Conservation (phyloP, 2,797 vertebrate species). For the Lophius americanus region DNA sequence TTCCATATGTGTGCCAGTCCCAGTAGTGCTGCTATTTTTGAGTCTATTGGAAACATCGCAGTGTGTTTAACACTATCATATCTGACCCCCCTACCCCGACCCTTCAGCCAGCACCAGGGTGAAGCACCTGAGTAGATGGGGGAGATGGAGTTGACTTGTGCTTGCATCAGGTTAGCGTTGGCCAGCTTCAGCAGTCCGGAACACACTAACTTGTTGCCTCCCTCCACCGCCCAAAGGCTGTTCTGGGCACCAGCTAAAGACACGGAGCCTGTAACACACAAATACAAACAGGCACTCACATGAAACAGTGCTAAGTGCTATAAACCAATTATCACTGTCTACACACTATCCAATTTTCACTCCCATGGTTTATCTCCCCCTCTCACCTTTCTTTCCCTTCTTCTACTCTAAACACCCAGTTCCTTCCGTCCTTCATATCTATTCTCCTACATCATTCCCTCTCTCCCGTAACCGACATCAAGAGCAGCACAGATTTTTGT, state of each 20-base stretch:
- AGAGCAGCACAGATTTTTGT: neutral
- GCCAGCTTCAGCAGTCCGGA: conserved; percentile 91
- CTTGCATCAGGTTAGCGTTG: conserved; percentile 89
- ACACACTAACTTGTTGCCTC: conserved; percentile 96
- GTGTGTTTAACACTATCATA: neutral
- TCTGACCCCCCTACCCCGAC: neutral
- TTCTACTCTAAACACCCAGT: conserved; percentile 31
- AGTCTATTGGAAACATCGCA: neutral
- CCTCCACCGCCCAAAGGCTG: conserved; percentile 96
- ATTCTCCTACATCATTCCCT: too few relatives aligned
- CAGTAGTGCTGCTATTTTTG: neutral
- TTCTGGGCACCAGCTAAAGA: conserved; percentile 92
- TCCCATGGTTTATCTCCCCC: conserved; percentile 42
- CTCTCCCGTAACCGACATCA: too few relatives aligned
- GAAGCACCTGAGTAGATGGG: conserved; percentile 84
- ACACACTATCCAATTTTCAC: conserved; percentile 55
- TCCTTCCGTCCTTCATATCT: conserved; percentile 23
- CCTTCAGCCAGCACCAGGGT: neutral
- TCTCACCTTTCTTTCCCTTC: conserved; percentile 53
- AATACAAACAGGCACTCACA: conserved; percentile 25
- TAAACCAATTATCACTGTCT: conserved; percentile 65
- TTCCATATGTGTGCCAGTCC: neutral
- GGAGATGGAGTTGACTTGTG: conserved; percentile 86
- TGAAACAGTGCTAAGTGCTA: conserved; percentile 44
- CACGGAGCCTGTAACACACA: conserved; percentile 88